phyloP scores from a whole-genome alignment of 2,113 vertebrate genomes.

The Turnix velox region DNA sequence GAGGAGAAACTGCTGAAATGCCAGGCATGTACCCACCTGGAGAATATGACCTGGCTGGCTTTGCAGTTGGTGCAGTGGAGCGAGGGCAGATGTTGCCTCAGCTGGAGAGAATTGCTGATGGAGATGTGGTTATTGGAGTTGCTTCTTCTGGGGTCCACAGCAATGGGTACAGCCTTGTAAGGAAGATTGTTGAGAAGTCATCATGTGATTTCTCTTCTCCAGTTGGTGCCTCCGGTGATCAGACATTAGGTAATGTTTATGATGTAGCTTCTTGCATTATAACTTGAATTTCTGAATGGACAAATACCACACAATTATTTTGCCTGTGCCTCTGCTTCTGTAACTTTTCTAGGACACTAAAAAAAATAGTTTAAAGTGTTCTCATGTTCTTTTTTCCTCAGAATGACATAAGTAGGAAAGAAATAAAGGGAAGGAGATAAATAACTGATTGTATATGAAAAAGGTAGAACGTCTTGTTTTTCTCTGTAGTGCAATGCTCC shows the following conservation, averaged over 20 bases:
- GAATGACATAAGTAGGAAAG: background rate
- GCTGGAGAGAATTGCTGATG: constrained; percentile 77
- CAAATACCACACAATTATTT: background rate
- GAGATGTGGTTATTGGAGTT: constrained; percentile 85
- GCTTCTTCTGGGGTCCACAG: constrained; percentile 94
- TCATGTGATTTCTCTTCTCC: constrained; percentile 77
- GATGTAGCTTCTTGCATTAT: no score
- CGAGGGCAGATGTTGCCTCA: constrained; percentile 82
- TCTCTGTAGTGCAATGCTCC: background rate
- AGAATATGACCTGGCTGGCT: constrained; percentile 93
- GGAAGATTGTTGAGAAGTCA: constrained; percentile 83
- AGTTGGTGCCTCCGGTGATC: constrained; percentile 67
- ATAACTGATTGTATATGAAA: background rate
- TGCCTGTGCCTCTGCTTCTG: background rate
- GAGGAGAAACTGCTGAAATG: constrained; percentile 97
- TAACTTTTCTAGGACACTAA: background rate
- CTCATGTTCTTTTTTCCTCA: background rate
- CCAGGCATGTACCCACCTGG: constrained; percentile 86
- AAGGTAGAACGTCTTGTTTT: background rate
- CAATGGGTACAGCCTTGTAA: constrained; percentile 95
- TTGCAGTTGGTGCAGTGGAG: constrained; percentile 90
- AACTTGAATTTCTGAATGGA: background rate
- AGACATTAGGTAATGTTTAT: constrained; percentile 79
- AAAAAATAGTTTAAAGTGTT: background rate
- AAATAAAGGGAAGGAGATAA: background rate